phyloP scores from a whole-genome alignment of 64 coral and sea anemone species.

The Montipora sp. region DNA sequence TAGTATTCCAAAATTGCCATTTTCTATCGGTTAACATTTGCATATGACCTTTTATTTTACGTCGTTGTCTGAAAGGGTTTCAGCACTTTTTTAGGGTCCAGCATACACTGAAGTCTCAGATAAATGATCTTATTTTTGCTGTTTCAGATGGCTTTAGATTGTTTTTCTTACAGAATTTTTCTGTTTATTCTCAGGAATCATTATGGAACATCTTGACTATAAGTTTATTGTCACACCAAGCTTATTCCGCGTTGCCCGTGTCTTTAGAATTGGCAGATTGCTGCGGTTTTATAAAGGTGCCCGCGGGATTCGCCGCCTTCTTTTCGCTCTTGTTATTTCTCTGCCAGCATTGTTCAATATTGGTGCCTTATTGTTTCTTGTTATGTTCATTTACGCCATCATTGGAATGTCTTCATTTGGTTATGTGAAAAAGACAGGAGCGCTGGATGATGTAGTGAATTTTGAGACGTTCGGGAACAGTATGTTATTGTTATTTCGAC shows the following conservation, averaged over 20 bases:
- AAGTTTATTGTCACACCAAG: slow-evolving; percentile 83
- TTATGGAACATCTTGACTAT: slow-evolving; percentile 87
- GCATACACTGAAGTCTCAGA: too few species aligned
- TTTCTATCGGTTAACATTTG: too few species aligned
- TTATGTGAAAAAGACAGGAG: slow-evolving; percentile 90
- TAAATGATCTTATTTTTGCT: not conserved
- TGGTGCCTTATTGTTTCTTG: slow-evolving; percentile 83
- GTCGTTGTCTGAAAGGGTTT: too few species aligned
- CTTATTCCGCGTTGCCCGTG: slow-evolving; percentile 83
- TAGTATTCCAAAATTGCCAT: too few species aligned
- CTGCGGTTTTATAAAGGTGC: slow-evolving; percentile 96
- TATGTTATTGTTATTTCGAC: slow-evolving; percentile 87
- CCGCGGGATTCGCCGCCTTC: slow-evolving; percentile 80
- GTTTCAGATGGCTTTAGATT: not conserved
- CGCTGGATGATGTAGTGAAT: slow-evolving; percentile 87
- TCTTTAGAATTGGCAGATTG: slow-evolving; percentile 91
- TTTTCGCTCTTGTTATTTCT: slow-evolving; percentile 92
- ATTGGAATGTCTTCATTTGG: slow-evolving; percentile 98
- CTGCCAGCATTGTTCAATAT: slow-evolving; percentile 95
- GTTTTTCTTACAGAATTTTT: not conserved
- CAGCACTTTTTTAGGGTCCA: too few species aligned
- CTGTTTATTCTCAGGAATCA: slow-evolving; percentile 71
- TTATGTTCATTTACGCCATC: slow-evolving; percentile 96
- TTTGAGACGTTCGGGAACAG: slow-evolving; percentile 94
- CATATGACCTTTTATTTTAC: too few species aligned